Evolutionary conservation across 2,113 vertebrate genomes (phyloP), one percentile per base, ranked within the genome.

Genomic region (Eira barbara): DNA sequence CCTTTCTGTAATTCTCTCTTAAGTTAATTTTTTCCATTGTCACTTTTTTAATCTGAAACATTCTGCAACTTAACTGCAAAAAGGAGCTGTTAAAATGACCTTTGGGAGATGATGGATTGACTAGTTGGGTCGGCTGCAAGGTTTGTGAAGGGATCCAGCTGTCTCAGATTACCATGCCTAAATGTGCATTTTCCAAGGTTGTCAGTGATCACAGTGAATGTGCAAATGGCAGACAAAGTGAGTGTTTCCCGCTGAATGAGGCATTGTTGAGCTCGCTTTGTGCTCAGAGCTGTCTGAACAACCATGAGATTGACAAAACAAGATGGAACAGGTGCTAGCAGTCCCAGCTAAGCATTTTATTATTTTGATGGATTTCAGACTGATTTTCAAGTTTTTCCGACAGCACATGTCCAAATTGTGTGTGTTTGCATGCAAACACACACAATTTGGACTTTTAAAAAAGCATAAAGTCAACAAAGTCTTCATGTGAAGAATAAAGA

Each of bases 121-220:
- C 89, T 52, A 27, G 83, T 89, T 89, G 15, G 27, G 95, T 76
- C 90, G 61, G 92, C 63, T 87, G 83, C 94, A 55, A n/a, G 92
- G 87, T 88, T 47, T 97, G 95, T 97, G 97, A 97, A 98, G 94
- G 97, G 98, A 76, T 90, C 97, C 97, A 97, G 96, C 97, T 97
- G 97, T 94, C 95, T 93, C 96, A 52, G 87, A 97, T 97, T 94
- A 97, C 94, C 97, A 12, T 52, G 95, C 95, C 94, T 97, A 84
- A 95, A 55, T 91, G 94, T 81, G 84, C 94, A 81, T 97, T 97
- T 94, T 92, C 97, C 96, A 93, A 21, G 97, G 95, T 90, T 96
- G 95, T 97, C 97, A 97, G 67, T 25, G 74, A 49, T 9, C 23
- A 10, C 15, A 27, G 90, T 59, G 80, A 59, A 36, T 67, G 74